Evolutionary conservation across 2,797 vertebrate genomes (phyloP), one percentile per base, ranked within the genome.

Genomic region (Rhodeus uyekii): DNA sequence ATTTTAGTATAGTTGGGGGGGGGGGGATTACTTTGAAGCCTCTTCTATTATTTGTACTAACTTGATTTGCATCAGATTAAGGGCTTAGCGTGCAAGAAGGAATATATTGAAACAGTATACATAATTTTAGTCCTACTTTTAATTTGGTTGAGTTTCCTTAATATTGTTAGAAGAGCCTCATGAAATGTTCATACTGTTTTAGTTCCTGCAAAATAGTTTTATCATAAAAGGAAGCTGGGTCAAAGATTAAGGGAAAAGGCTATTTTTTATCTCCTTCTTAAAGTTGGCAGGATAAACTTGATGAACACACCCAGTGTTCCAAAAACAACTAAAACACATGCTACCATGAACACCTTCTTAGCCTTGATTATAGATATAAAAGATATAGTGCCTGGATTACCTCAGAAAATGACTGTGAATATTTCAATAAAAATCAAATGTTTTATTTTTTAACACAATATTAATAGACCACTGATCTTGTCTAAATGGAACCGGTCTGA

Each of bases 201-300:
- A 38, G 18, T 24, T 72, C 39, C 14, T 13, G n/a, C 22, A 34
- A 78, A n/a, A 2, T 53, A 2, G 24, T 27, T 74, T 39, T 29
- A 18, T 53, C 38, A 46, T n/a, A 63, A 74, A 74, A 64, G 58
- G 69, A 81, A 74, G 55, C 32, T 29, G 44, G 71, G 44, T 34
- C 71, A 55, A 75, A 81, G 58, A 74, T 65, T 3, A 74, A 74
- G 79, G 79, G 42, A 81, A 74, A 48, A 10, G 27, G 10, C 22
- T 34, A 9, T 53, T 50, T 73, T 64, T 14, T 27, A 10, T 50
- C 44, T 65, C 44, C 60, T 81, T 74, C 71, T 60, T 81, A 38
- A 73, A 65, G 34, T 18, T 53, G 32, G 32, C 67, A 38, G 79
- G 60, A 65, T 73, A 36, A 72, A 29, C 48, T 34, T 50, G n/a